Conservation (phyloP, 2,888 invertebrate species). For the Acrobasis suavella region DNA sequence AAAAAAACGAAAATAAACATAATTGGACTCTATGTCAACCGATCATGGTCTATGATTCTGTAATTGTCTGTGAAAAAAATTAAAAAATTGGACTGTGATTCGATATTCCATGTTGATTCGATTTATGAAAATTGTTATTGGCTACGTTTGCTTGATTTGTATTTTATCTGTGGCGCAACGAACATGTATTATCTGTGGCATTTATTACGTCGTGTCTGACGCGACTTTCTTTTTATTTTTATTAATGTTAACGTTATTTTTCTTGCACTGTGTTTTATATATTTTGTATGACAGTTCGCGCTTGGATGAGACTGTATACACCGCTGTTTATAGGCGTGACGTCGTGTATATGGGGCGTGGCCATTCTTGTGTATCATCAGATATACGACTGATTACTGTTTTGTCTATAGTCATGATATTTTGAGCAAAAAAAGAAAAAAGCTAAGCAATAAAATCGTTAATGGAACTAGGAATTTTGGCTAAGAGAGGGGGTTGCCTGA, state of each 20-base stretch:
- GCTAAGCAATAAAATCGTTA: no score
- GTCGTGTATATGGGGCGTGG: conserved; percentile 92
- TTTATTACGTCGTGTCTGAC: conserved; percentile 63
- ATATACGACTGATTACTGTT: conserved; percentile 57
- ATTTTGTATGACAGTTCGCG: conserved; percentile 74
- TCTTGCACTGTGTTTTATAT: conserved; percentile 58
- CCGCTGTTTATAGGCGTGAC: conserved; percentile 94
- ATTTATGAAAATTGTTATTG: conserved; percentile 42
- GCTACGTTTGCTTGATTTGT: conserved; percentile 33
- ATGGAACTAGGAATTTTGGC: no score
- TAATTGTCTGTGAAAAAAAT: conserved; percentile 43
- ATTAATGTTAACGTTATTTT: conserved; percentile 40
- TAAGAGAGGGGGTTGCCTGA: no score
- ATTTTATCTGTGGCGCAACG: conserved; percentile 49
- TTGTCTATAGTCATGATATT: conserved; percentile 38
- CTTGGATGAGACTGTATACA: conserved; percentile 84
- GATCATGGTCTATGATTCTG: conserved; percentile 45
- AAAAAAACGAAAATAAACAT: conserved; percentile 79
- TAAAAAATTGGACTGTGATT: conserved; percentile 72
- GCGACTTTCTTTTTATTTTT: conserved; percentile 45
- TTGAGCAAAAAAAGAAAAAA: neutral
- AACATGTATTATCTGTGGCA: conserved; percentile 70
- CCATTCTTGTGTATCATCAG: conserved; percentile 75
- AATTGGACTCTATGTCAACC: conserved; percentile 38
- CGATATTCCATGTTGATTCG: conserved; percentile 45